A percentile compares a stretch with the other conserved stretches of the same genome.
These are phyloP conservation scores for Herpetotheres cachinnans DNA, from an alignment of 2,113 vertebrate genomes.

Conservation along the genomic window DNA sequence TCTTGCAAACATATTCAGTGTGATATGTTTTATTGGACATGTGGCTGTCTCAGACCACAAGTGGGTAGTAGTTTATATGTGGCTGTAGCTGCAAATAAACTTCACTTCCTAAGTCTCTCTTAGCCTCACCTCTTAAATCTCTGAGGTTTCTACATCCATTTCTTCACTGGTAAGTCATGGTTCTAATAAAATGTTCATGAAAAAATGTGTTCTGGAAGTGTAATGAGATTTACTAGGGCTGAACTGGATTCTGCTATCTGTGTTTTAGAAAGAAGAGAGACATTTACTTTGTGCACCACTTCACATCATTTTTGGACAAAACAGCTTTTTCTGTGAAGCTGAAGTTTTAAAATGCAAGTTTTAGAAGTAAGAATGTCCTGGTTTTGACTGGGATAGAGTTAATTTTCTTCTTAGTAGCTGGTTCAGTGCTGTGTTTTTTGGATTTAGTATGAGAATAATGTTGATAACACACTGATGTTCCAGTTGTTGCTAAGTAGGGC, in stretches of 20 bases:
- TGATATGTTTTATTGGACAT: background rate
- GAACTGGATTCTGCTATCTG: background rate
- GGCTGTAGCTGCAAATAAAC: background rate
- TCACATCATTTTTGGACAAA: background rate
- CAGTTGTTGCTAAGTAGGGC: too few relatives aligned
- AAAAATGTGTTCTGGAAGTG: background rate
- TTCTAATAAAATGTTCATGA: background rate
- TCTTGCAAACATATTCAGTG: background rate
- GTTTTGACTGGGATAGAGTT: too few relatives aligned
- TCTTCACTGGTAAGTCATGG: background rate
- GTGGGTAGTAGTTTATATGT: background rate
- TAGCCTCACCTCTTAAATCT: background rate
- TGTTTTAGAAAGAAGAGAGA: background rate
- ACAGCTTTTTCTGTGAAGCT: background rate
- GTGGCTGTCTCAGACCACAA: background rate
- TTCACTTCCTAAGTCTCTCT: background rate
- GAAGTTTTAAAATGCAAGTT: background rate
- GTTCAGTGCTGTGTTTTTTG: too few relatives aligned
- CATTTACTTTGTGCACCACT: background rate
- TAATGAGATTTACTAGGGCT: background rate
- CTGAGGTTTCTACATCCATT: background rate
- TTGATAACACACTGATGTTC: too few relatives aligned
- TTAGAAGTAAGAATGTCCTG: background rate
- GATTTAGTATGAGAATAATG: too few relatives aligned
- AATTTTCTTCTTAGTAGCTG: too few relatives aligned